Conservation (phyloP, 2,888 invertebrate genomes). For the Philonicus albiceps region DNA sequence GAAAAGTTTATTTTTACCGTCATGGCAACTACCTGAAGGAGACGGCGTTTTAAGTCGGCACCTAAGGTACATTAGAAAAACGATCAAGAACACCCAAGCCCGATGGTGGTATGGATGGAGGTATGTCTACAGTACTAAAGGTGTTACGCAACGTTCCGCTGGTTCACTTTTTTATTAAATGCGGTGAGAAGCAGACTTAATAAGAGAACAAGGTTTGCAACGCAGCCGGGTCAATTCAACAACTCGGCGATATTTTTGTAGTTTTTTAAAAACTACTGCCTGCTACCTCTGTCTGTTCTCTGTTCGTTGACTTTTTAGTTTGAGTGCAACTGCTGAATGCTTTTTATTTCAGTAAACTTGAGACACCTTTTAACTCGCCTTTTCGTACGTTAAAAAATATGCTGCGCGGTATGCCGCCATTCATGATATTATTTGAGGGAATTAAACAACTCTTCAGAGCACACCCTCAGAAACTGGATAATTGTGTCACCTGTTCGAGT, state of each 20-base stretch:
- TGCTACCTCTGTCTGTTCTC: not conserved
- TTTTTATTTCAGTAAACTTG: not conserved
- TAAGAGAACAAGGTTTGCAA: not conserved
- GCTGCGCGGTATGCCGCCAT: not conserved
- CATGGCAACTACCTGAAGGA: not conserved
- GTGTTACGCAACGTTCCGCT: not conserved
- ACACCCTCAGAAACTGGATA: not conserved
- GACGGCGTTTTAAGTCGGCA: not conserved
- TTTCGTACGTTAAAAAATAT: not conserved
- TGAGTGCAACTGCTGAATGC: not conserved
- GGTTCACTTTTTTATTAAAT: not conserved
- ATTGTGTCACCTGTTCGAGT: not conserved
- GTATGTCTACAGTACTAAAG: not conserved
- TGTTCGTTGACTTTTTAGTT: not conserved
- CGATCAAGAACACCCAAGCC: not conserved
- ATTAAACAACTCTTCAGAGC: not conserved
- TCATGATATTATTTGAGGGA: not conserved
- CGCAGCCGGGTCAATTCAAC: not conserved
- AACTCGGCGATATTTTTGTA: not conserved
- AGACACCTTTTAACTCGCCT: not conserved
- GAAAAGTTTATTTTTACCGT: not conserved
- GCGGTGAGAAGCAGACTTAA: not conserved
- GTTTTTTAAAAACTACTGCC: not conserved
- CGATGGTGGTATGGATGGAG: not conserved
- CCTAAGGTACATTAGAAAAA: not conserved